Evolutionary conservation across 2,888 invertebrate species (phyloP), one percentile per base, ranked within the genome.

Genomic region (Beris chalybata): DNA sequence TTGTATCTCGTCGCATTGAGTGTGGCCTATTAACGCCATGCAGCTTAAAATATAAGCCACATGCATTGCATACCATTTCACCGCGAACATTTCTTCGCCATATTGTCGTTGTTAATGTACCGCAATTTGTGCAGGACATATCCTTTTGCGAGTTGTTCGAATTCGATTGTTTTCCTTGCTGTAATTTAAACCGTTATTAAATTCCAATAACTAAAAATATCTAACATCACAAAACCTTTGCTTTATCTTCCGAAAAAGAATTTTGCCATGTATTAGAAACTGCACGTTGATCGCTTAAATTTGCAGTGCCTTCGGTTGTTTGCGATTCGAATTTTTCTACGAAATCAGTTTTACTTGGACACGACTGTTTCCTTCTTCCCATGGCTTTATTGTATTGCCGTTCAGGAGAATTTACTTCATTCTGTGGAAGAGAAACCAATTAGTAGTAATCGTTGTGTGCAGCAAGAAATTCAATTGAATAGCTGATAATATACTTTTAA

Each of bases 1-100:
- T 96, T 52, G 95, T 96, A 80, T 97, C 97, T 74, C 97, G 91
- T 74, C 95, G 87, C 96, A 97, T 97, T 67, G 95, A 93, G 73
- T 93, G 87, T 30, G 97, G 97, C 68, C 97, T 86, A 81, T 94
- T 93, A 64, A 95, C 90, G 71, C 93, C 93, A 82, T 98, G 98
- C 73, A 98, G 85, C 83, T 98, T 98, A 83, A 89, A 97, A 84
- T 98, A 98, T 45, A 98, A 86, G 0, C 97, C 98, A 80, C 98
- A 98, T 48, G 98, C 98, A 83, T 98, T 98, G 83, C 98, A 98
- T 68, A 98, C 98, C 86, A 98, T 97, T 84, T 98, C 97, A 3
- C 97, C 97, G 76, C 93, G 89, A 76, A 93, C 88, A 83, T 97
- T 97, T 73, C 98, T 86, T 75, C 98, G 85, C 98, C 98, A 98